phyloP scores from a whole-genome alignment of 37 sponge, comb jelly and placozoan species.

The Cladorhizidae sp. region DNA sequence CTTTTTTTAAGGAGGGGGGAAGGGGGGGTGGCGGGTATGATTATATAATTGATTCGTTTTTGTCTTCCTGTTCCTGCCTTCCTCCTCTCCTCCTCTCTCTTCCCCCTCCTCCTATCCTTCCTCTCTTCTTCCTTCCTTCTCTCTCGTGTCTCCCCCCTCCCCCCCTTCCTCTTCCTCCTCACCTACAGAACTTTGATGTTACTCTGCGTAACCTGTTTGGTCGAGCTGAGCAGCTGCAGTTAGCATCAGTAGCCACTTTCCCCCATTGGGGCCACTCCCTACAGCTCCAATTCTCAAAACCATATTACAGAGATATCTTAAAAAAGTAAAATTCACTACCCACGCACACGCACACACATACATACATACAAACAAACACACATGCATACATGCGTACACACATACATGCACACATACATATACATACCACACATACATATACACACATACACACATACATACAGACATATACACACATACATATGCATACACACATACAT shows the following conservation, averaged over 20 bases:
- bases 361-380: no score
- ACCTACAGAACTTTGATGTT: constrained; percentile 35
- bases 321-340: no score
- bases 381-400: no score
- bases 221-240: constrained; percentile 67
- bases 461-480: no score
- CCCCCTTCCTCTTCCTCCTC: neutral
- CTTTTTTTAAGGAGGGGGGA: no score
- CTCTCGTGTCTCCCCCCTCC: neutral
- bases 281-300: constrained; percentile 67
- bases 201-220: constrained; percentile 64
- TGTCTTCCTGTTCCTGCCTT: neutral
- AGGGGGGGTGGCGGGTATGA: no score
- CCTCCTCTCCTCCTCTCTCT: neutral
- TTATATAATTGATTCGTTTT: neutral
- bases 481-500: no score
- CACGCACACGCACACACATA: no score
- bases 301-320: constrained; percentile 47
- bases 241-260: constrained; percentile 51
- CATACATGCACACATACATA: no score
- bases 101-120: neutral
- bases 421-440: no score
- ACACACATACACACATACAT: no score
- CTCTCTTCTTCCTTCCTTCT: neutral
- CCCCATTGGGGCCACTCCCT: constrained; percentile 77